These are phyloP conservation scores for Scaptomyza cyrtandrae DNA, from an alignment of 2,888 invertebrate species.

Conservation along the genomic window DNA sequence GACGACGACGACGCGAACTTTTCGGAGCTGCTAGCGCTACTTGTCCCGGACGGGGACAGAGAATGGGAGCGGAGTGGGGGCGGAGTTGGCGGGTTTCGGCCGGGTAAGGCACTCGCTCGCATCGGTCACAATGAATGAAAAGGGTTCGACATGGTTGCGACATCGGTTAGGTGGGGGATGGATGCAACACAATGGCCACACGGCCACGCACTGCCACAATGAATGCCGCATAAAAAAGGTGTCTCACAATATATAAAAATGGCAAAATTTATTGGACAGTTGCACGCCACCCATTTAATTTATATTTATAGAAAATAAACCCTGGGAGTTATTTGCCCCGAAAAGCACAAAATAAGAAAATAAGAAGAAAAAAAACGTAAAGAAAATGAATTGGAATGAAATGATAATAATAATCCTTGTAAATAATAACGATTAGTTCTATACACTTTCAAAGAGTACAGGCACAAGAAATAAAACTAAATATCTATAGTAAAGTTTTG, in stretches of 20 bases:
- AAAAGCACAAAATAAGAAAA: slow-evolving; percentile 6
- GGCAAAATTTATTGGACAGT: slow-evolving; percentile 82
- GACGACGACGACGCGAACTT: slow-evolving; percentile 13
- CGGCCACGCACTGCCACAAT: slow-evolving; percentile 46
- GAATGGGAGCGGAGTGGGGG: neutral
- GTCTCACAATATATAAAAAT: slow-evolving; percentile 73
- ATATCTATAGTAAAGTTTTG: too few relatives aligned
- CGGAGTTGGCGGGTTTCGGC: neutral
- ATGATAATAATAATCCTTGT: neutral
- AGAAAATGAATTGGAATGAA: slow-evolving; percentile 10
- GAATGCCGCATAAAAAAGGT: slow-evolving; percentile 71
- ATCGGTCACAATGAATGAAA: slow-evolving; percentile 71
- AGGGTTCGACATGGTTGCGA: slow-evolving; percentile 72
- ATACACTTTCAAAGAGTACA: slow-evolving; percentile 14
- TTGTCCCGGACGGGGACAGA: slow-evolving; percentile 22
- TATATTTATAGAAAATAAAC: slow-evolving; percentile 78
- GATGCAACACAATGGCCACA: slow-evolving; percentile 62
- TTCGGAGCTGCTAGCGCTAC: slow-evolving; percentile 5
- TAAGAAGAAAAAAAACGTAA: neutral
- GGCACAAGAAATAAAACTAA: too few relatives aligned
- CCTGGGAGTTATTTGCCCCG: slow-evolving; percentile 53
- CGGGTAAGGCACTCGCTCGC: slow-evolving; percentile 10
- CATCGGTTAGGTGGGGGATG: slow-evolving; percentile 8
- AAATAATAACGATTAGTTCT: slow-evolving; percentile 2
- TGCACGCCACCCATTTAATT: slow-evolving; percentile 82